Conservation (phyloP, 1,140 invertebrate species). For the Plectus sambesii region DNA sequence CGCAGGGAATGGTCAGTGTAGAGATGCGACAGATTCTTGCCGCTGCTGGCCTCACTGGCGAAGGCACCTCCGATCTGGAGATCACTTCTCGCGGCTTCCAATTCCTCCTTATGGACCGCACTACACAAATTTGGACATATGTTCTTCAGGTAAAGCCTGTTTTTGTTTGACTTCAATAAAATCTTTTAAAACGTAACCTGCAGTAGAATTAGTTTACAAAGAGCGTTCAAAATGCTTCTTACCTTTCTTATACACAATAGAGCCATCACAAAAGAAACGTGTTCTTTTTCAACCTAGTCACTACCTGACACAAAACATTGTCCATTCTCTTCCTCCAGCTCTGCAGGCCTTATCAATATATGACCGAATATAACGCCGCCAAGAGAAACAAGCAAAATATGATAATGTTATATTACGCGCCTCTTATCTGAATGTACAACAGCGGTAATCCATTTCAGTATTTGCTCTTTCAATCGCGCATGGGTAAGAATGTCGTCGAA, state of each 20-base stretch:
- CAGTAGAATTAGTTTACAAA: neutral
- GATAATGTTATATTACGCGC: neutral
- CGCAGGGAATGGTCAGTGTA: neutral
- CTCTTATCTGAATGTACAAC: constrained; percentile 40
- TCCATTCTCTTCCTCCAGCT: no score
- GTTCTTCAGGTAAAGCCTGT: constrained; percentile 58
- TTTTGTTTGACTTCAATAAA: neutral
- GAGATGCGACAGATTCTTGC: neutral
- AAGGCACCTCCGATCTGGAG: constrained; percentile 46
- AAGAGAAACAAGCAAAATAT: neutral
- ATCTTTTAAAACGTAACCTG: neutral
- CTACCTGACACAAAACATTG: no score
- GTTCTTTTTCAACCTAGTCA: no score
- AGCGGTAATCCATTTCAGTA: constrained; percentile 3
- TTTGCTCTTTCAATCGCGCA: constrained; percentile 51
- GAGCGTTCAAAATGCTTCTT: no score
- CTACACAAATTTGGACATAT: constrained; percentile 87
- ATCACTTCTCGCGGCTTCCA: constrained; percentile 88
- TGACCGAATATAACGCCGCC: neutral
- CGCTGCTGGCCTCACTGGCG: constrained; percentile 6
- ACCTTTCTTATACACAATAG: no score
- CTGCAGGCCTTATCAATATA: no score
- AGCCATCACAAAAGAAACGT: neutral
- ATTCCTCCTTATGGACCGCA: constrained; percentile 80
- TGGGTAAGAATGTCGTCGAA: constrained; percentile 68